Conservation (phyloP, 2,113 vertebrate genomes). For the Ancistrus triradiatus region DNA sequence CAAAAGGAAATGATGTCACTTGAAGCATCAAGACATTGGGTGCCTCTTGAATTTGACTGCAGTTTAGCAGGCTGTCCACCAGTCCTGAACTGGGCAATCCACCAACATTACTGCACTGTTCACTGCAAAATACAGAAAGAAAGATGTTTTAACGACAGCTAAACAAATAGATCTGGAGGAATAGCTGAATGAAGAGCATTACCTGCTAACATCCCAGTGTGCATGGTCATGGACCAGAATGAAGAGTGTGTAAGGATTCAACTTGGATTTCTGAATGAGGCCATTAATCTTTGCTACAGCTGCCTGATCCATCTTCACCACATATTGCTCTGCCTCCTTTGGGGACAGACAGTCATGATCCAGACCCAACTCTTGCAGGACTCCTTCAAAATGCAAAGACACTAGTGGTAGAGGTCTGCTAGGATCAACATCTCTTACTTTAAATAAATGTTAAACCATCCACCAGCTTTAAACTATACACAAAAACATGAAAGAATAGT, state of each 20-base stretch:
- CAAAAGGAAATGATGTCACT: conserved; percentile 93
- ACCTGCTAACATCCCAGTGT: conserved; percentile 93
- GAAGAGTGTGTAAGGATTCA: conserved; percentile 90
- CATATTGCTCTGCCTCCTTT: conserved; percentile 78
- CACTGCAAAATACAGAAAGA: conserved; percentile 46
- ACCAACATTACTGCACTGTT: conserved; percentile 47
- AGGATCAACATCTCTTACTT: too few species aligned
- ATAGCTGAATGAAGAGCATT: conserved; percentile 12
- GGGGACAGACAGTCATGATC: conserved; percentile 78
- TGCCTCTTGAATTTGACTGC: conserved; percentile 85
- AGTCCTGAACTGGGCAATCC: conserved; percentile 73
- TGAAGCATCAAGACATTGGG: conserved; percentile 91
- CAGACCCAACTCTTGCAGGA: conserved; percentile 85
- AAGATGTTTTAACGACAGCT: conserved; percentile 21
- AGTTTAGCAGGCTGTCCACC: conserved; percentile 89
- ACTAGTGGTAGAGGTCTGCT: too few species aligned
- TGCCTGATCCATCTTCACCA: conserved; percentile 83
- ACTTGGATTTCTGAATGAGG: conserved; percentile 83
- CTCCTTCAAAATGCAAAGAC: too few species aligned
- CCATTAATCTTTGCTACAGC: conserved; percentile 78
- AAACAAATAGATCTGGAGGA: not conserved
- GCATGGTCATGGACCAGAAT: conserved; percentile 94
- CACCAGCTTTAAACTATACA: too few species aligned
- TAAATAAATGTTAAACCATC: too few species aligned
- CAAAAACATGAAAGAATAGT: too few species aligned